phyloP scores from a whole-genome alignment of 1,140 invertebrate genomes.

The Nylanderia fulva region DNA sequence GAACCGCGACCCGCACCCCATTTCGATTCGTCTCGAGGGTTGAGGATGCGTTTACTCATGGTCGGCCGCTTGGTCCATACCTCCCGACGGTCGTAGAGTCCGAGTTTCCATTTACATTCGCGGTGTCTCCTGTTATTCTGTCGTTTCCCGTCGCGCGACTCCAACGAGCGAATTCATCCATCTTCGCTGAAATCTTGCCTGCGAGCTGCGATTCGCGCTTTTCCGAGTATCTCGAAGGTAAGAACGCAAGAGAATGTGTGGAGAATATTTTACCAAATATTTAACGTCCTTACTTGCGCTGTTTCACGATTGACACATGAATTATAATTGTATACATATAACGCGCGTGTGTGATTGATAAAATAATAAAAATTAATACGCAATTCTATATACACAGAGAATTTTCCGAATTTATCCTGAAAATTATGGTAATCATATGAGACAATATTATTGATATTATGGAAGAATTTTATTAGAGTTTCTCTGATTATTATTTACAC shows the following conservation, averaged over 20 bases:
- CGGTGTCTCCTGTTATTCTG: constrained; percentile 3
- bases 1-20: constrained; percentile 76
- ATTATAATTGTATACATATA: not conserved
- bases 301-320: not conserved
- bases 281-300: not conserved
- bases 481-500: too few relatives aligned
- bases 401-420: too few relatives aligned
- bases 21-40: constrained; percentile 74
- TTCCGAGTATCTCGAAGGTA: constrained; percentile 24
- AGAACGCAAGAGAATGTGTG: not conserved
- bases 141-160: not conserved
- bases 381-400: too few relatives aligned
- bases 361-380: not conserved
- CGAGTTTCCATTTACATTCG: constrained; percentile 29
- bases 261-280: not conserved
- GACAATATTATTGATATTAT: too few relatives aligned
- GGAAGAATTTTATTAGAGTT: too few relatives aligned
- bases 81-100: constrained; percentile 34
- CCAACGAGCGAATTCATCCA: constrained; percentile 2
- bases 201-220: not conserved
- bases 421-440: too few relatives aligned
- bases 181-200: constrained; percentile 10
- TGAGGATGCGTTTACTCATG: constrained; percentile 74
- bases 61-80: constrained; percentile 53
- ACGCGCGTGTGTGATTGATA: not conserved